Base-by-base conservation (phyloP, 1,140 invertebrate species). In the Hesperophylax magnus region DNA sequence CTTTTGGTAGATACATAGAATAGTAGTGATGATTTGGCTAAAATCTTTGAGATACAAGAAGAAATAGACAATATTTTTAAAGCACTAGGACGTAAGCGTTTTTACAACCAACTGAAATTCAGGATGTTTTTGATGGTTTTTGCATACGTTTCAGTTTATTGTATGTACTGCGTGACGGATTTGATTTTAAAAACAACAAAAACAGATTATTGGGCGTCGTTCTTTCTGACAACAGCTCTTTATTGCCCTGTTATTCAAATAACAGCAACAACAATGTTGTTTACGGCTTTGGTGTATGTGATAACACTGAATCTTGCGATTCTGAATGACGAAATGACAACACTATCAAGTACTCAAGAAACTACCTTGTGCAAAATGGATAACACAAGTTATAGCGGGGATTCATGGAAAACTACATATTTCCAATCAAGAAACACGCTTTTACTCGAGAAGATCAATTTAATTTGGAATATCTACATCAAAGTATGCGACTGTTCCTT, bases 391-490 rank as follows among this genome's bases (percentile, higher is more conserved):
- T 3, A 8, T 11, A 6, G 18, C 14, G 15, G 15, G 11, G 20
- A 20, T 53, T 15, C 14, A 4, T 54, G 47, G 69, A 8, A 39
- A 34, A 34, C 0, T 1, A 22, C 27, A 67, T 9, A 34, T 39
- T 47, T 15, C 3, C 39, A 27, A 31, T 56, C 69, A 17, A 72
- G 69, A 54, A 54, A 72, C 14, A 15, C n/a, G 11, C 18, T 72
- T 11, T 52, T 72, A 8, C 20, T 27, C 3, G 27, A 78, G 52
- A 54, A 58, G 14, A 52, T 78, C 3, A 27, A 2, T 9, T 27
- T 69, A 53, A 56, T 78, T 56, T 78, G 77, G 77, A 78, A 58
- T 20, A 24, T 31, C 6, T 69, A 78, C 18, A 54, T 20, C 9
- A 71, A 54, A n/a, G 27, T 69, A 1, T 78, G 61, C 34, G 77